Conservation (phyloP, 2,113 vertebrate species). For the Chunga burmeisteri region DNA sequence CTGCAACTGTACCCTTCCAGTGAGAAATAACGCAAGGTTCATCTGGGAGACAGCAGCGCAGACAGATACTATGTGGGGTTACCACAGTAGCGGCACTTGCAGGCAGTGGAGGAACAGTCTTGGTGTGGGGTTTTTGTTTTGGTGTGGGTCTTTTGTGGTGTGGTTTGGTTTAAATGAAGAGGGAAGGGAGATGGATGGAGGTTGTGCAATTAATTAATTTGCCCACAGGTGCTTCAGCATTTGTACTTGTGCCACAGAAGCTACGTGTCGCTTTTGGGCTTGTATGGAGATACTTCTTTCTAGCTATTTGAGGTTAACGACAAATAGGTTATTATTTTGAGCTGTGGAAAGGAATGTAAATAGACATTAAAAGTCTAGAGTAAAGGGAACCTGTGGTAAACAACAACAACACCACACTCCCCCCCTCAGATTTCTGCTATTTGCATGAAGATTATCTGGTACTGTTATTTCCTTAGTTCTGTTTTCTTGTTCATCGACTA, state of each 20-base stretch:
- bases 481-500: background rate
- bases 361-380: background rate
- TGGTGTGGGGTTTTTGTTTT: background rate
- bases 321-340: background rate
- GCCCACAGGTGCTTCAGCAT: background rate
- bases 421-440: background rate
- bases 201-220: background rate
- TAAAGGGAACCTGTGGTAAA: background rate
- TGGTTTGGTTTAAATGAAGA: background rate
- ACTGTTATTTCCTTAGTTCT: background rate
- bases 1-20: background rate
- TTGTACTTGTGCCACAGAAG: background rate
- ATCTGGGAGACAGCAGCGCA: background rate
- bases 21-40: background rate
- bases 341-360: background rate
- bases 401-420: background rate
- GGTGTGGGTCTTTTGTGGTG: too few relatives aligned
- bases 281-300: background rate
- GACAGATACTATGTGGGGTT: background rate
- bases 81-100: background rate
- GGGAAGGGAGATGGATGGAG: background rate
- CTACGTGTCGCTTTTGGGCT: rapidly evolving
- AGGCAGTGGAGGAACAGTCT: background rate
- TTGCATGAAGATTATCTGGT: background rate
- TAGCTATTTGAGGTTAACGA: background rate